Percentiles rank a stretch among this genome's conserved stretches.
phyloP scores from a whole-genome alignment of 2,113 vertebrate species.

The Syngnathoides biaculeatus region DNA sequence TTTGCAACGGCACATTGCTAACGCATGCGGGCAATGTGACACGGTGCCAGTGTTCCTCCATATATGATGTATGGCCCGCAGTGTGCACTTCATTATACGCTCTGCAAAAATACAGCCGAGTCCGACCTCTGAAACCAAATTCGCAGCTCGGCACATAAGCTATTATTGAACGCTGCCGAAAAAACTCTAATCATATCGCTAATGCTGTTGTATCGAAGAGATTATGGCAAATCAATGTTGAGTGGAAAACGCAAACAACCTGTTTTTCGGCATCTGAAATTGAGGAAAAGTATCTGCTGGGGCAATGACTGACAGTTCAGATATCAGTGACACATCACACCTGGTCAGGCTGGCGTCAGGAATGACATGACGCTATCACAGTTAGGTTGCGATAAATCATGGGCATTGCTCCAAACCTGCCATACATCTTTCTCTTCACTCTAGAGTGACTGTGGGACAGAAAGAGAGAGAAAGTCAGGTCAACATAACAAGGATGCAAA shows the following conservation, averaged over 20 bases:
- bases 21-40: slow-evolving; percentile 24
- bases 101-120: slow-evolving; percentile 17
- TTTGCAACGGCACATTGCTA: slow-evolving; percentile 27
- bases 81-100: slow-evolving; percentile 26
- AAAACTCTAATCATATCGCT: slow-evolving; percentile 5
- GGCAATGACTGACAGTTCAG: slow-evolving; percentile 13
- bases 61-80: slow-evolving; percentile 38
- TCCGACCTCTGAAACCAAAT: slow-evolving; percentile 9
- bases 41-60: slow-evolving; percentile 18
- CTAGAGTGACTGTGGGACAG: slow-evolving; percentile 12
- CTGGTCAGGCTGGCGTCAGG: slow-evolving; percentile 9
- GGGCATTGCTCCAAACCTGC: slow-evolving; percentile 30
- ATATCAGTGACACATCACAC: slow-evolving; percentile 21
- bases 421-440: slow-evolving; percentile 19
- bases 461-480: slow-evolving; percentile 9
- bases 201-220: slow-evolving; percentile 15
- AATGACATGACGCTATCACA: slow-evolving; percentile 32
- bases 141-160: slow-evolving; percentile 14
- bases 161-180: slow-evolving; percentile 18
- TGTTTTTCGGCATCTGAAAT: neutral
- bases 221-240: slow-evolving; percentile 6
- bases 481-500: slow-evolving; percentile 32
- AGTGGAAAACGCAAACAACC: neutral
- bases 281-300: slow-evolving; percentile 3
- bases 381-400: slow-evolving; percentile 32